phyloP scores from a whole-genome alignment of 2,797 vertebrate genomes.

The Catharus ustulatus region DNA sequence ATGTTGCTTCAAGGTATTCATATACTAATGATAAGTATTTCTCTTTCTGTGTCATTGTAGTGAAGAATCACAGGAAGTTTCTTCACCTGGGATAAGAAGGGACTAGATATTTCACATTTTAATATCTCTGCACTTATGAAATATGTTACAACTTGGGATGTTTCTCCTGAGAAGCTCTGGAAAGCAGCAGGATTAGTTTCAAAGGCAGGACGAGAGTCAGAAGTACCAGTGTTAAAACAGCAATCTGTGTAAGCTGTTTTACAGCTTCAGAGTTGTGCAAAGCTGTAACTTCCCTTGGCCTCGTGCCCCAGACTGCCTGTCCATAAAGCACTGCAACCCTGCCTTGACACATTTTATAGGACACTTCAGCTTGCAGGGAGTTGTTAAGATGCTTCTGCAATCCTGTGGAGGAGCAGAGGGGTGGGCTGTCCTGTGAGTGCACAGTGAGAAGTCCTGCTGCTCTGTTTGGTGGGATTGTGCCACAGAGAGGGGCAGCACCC shows the following conservation, averaged over 20 bases:
- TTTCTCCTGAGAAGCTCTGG: background rate
- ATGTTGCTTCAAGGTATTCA: background rate
- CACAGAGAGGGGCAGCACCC: rapidly evolving
- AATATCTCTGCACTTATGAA: background rate
- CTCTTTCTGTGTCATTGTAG: background rate
- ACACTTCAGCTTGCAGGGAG: background rate
- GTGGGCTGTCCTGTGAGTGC: background rate
- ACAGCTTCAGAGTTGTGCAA: background rate
- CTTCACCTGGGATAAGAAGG: background rate
- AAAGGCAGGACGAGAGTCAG: background rate
- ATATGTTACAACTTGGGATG: background rate
- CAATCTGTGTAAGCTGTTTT: background rate
- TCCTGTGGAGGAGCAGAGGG: background rate
- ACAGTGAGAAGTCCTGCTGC: rapidly evolving
- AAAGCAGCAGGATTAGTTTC: background rate
- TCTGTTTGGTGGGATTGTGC: too few species aligned
- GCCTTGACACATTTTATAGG: background rate
- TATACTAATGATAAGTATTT: background rate
- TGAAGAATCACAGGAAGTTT: background rate
- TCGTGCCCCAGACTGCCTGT: background rate
- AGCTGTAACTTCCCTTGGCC: background rate
- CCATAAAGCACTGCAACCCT: background rate
- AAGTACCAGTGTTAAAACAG: background rate
- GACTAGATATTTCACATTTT: background rate
- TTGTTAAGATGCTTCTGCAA: background rate